Base-by-base conservation (phyloP, 2,113 vertebrate species). In the Petrocephalus microphthalmus region DNA sequence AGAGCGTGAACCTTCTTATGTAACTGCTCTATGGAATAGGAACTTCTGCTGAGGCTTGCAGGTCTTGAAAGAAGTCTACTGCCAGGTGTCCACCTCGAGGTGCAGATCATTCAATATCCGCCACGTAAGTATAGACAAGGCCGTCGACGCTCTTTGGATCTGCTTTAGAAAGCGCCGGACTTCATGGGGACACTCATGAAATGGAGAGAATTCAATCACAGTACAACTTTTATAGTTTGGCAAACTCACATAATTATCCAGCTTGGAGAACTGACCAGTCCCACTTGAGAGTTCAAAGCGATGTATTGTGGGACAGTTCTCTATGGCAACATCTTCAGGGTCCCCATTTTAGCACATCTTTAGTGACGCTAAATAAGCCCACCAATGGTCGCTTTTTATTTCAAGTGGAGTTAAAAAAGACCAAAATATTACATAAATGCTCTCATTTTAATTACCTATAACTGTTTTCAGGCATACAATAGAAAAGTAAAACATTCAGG, bases 251-350 rank as follows among this genome's bases (percentile, higher is more conserved):
- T 54, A 56, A 56, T 85, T 85, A 85, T 54, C n/a, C 10, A 3
- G n/a, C n/a, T 11, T 25, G 7, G 52, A 85, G 29, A 52, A 85
- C 52, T 37, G 51, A 85, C 51, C 52, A 37, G 25, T 17, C 0
- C 52, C 52, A 54, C 51, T 85, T 33, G 25, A 56, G n/a, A 15
- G 22, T 54, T 33, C 19, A 33, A 52, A 85, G 52, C 49, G 33
- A 10, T 85, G 84, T 7, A 54, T 85, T 53, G 52, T 54, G 52
- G 84, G 84, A 85, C 29, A 85, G 11, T 33, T 53, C 49, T 85
- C 51, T 25, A 85, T 85, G 84, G 84, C 52, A 85, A 85, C 84
- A 85, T 54, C 29, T 85, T 54, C 52, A 54, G 52, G 52, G 29
- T 85, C 29, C 33, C 0, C 84, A 85, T 85, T 29, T 85, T 85